phyloP scores from a whole-genome alignment of 2,888 invertebrate species.

The Spatulosminthurus flaviceps region DNA sequence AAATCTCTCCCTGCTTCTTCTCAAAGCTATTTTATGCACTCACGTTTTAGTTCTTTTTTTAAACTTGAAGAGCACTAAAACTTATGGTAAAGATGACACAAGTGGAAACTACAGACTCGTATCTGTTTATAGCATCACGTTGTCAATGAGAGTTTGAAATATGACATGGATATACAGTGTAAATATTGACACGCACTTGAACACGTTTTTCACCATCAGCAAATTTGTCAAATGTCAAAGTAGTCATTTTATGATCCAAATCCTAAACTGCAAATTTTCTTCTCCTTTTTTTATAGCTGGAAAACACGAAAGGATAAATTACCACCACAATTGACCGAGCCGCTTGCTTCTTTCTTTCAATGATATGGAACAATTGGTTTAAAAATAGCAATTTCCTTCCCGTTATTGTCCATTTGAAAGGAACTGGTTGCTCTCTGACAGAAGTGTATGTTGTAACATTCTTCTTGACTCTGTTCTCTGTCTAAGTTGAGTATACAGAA shows the following conservation, averaged over 20 bases:
- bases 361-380: not conserved
- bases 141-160: not conserved
- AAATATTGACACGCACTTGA: slow-evolving; percentile 24
- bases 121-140: slow-evolving; percentile 13
- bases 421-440: not conserved
- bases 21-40: not conserved
- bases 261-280: too few relatives aligned
- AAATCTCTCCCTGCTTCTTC: too few relatives aligned
- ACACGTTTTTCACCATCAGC: slow-evolving; percentile 22
- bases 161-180: slow-evolving; percentile 8
- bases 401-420: not conserved
- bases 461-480: not conserved
- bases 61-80: not conserved
- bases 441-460: not conserved
- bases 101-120: not conserved
- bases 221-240: slow-evolving; percentile 21
- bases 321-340: too few relatives aligned
- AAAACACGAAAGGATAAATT: too few relatives aligned
- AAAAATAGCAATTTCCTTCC: slow-evolving; percentile 13
- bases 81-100: not conserved
- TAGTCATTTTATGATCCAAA: not conserved
- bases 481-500: too few relatives aligned
- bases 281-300: too few relatives aligned
- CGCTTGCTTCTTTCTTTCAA: too few relatives aligned
- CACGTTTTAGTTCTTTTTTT: not conserved